phyloP scores from a whole-genome alignment of 2,797 vertebrate species.

The Cygnus olor region DNA sequence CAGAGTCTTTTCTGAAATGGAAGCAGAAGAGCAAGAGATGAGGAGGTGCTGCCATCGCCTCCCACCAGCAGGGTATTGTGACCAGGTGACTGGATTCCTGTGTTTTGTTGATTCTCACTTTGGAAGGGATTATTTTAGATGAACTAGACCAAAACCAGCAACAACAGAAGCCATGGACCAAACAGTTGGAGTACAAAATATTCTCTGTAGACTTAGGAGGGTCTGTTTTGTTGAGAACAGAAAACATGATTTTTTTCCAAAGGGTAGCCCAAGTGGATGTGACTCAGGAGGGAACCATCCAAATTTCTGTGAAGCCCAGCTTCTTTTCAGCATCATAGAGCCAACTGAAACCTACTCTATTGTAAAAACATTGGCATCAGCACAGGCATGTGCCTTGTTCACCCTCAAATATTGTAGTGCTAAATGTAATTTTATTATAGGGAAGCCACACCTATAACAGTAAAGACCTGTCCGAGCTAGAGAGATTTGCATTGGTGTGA shows the following conservation, averaged over 20 bases:
- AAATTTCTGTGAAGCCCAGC: background rate
- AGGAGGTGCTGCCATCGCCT: constrained; percentile 26
- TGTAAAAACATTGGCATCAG: constrained; percentile 1
- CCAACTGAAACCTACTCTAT: constrained; percentile 24
- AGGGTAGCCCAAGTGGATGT: constrained; percentile 13
- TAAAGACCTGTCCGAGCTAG: background rate
- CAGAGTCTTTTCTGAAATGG: constrained; percentile 57
- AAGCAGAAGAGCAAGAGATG: constrained; percentile 63
- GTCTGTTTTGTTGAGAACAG: constrained; percentile 23
- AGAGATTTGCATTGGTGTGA: background rate
- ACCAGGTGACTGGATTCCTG: constrained; percentile 71
- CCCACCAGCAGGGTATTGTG: constrained; percentile 33
- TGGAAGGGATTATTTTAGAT: constrained; percentile 31
- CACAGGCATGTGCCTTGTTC: background rate
- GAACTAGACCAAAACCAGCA: background rate
- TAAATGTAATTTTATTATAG: background rate
- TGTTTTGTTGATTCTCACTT: constrained; percentile 47
- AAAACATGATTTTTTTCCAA: background rate
- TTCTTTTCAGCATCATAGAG: background rate
- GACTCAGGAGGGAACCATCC: constrained; percentile 28
- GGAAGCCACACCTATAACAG: background rate
- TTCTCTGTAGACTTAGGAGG: background rate
- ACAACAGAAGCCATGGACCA: constrained; percentile 43
- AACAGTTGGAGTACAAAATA: constrained; percentile 41
- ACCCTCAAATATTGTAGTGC: background rate